Percentiles rank a stretch among this genome's conserved stretches.
These are phyloP conservation scores for Vollenhovia emeryi DNA, from an alignment of 1,140 invertebrate species.

Conservation along the genomic window DNA sequence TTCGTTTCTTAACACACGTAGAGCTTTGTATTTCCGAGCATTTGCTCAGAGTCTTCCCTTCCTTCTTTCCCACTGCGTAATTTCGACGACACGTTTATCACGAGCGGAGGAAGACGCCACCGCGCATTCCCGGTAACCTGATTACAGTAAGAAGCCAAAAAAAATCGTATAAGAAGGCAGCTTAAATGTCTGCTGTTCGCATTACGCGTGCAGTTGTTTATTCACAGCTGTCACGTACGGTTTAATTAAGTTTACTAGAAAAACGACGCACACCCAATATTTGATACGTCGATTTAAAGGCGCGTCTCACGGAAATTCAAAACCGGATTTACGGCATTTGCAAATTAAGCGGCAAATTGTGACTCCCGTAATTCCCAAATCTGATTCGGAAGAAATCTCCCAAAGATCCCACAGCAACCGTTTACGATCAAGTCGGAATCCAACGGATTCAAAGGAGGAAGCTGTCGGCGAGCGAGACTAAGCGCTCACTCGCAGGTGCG, in stretches of 20 bases:
- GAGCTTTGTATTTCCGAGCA: neutral
- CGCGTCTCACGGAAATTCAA: neutral
- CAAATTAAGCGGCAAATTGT: constrained; percentile 34
- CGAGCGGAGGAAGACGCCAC: neutral
- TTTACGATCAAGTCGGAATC: constrained; percentile 30
- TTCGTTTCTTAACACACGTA: neutral
- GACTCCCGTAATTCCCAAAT: constrained; percentile 43
- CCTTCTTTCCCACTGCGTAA: neutral
- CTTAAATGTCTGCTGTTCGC: constrained; percentile 7
- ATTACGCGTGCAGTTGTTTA: neutral
- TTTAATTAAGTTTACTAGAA: constrained; percentile 3
- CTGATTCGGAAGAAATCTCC: constrained; percentile 37
- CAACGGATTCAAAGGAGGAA: constrained; percentile 47
- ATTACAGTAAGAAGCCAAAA: constrained; percentile 28
- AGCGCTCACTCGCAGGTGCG: constrained; percentile 43
- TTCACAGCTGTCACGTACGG: neutral
- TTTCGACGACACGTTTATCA: constrained; percentile 48
- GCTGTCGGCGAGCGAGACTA: constrained; percentile 53
- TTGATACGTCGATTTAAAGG: neutral
- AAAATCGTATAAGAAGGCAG: neutral
- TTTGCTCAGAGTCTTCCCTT: neutral
- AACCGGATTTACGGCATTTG: neutral
- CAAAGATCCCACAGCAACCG: neutral
- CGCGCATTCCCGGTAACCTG: neutral
- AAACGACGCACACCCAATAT: neutral